Evolutionary conservation across 2,888 invertebrate genomes (phyloP), one percentile per base, ranked within the genome.

Genomic region (Galeruca laticollis): DNA sequence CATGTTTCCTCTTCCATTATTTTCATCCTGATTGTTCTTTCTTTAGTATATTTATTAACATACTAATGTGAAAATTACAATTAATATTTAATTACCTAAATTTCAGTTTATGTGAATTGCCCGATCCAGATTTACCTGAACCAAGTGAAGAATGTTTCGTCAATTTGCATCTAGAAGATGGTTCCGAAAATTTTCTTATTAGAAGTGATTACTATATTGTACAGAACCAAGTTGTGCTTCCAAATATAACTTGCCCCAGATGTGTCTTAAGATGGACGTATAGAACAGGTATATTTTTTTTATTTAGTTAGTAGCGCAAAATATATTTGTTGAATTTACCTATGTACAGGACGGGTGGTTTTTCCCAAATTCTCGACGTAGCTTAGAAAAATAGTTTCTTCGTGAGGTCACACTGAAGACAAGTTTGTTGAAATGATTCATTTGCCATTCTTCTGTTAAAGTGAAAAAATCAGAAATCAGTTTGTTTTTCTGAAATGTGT

Each of bases 251-350:
- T 3, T 88, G 88, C 77, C 74, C 86, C 0, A 83, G 85, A 66
- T 88, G 88, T 70, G 87, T 87, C 1, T 75, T 88, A 1, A 84
- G 88, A 66, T 88, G 88, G 88, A 82, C 86, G 64, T 88, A 87
- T 68, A 73, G 60, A 70, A 71, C 73, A 70, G 79, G 79, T 79
- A 70, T 56, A 62, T 37, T n/a, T 47, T 60, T 40, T 40, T 37
- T 15, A 57, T 13, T 9, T 5, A 9, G 9, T 26, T 1, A 26
- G 26, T 26, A 26, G 3, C 26, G 4, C 4, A 0, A 26, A 26
- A 3, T 26, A 26, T 26, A 26, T 26, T 26, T 3, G 26, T 26
- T 4, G 2, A 26, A 26, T 4, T 26, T 6, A 26, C 3, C 26
- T 26, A 5, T 26, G 4, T 5, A 26, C 26, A 26, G 1, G 6